Conservation (phyloP, 2,888 invertebrate species). For the Belgica antarctica region DNA sequence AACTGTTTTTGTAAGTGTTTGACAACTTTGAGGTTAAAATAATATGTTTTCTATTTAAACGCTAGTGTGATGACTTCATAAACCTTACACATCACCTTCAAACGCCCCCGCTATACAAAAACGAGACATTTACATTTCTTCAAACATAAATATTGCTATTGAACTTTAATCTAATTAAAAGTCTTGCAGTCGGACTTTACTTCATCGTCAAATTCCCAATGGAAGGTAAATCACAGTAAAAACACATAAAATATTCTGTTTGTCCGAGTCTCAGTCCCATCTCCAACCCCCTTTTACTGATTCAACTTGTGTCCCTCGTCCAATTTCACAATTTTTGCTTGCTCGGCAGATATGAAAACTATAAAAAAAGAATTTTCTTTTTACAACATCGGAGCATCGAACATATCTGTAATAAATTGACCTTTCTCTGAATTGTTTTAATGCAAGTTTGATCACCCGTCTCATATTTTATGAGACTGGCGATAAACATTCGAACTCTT, state of each 20-base stretch:
- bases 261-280: neutral
- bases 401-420: slow-evolving; percentile 43
- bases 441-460: slow-evolving; percentile 41
- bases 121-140: slow-evolving; percentile 18
- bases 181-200: slow-evolving; percentile 10
- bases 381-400: neutral
- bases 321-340: slow-evolving; percentile 19
- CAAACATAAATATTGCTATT: slow-evolving; percentile 9
- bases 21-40: no score
- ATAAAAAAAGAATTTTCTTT: neutral
- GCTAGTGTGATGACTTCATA: neutral
- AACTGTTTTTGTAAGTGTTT: no score
- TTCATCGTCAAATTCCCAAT: slow-evolving; percentile 28
- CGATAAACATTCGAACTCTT: slow-evolving; percentile 23
- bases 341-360: slow-evolving; percentile 13
- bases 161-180: slow-evolving; percentile 44
- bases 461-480: slow-evolving; percentile 35
- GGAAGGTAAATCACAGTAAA: slow-evolving; percentile 38
- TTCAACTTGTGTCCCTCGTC: slow-evolving; percentile 28
- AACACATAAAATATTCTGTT: slow-evolving; percentile 1
- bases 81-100: no score
- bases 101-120: neutral
- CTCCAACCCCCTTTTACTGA: neutral
- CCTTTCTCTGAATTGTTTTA: slow-evolving; percentile 37
- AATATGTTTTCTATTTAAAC: no score